Evolutionary conservation across 2,797 vertebrate species (phyloP).

Genomic region (Mormyrops attenuatus): DNA sequence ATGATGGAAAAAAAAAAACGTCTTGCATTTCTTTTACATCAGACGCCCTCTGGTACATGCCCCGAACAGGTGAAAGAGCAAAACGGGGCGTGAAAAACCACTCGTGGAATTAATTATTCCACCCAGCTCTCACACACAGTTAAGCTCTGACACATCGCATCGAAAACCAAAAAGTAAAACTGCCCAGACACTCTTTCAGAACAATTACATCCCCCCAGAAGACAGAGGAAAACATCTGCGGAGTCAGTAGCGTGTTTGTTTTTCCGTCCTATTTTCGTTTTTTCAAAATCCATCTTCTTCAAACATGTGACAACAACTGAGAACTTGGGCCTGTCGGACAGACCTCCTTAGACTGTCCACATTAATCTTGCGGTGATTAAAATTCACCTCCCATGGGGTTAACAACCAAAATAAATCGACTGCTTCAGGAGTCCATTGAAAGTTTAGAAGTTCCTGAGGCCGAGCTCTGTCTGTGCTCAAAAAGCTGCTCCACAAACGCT

Average conservation of each 20-base stretch:
- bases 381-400: neutral
- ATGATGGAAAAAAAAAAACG: neutral
- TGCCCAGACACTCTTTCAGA: neutral
- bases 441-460: neutral
- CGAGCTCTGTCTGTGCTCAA: neutral
- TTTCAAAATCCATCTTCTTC: neutral
- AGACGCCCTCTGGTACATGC: neutral
- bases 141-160: neutral
- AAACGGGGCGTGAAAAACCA: neutral
- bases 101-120: neutral
- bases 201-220: neutral
- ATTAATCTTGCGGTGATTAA: neutral
- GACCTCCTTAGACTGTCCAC: neutral
- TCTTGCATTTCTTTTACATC: conserved; percentile 6
- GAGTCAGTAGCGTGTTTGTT: neutral
- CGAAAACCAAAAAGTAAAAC: neutral
- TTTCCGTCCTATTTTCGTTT: neutral
- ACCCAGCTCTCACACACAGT: neutral
- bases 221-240: neutral
- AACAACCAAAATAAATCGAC: neutral
- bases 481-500: neutral
- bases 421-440: neutral
- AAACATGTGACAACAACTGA: neutral
- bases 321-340: neutral
- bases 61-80: neutral